Percentiles rank a stretch among this genome's conserved stretches.
Evolutionary conservation across 2,888 invertebrate species (phyloP).

Genomic region (Nesidiocoris tenuis): DNA sequence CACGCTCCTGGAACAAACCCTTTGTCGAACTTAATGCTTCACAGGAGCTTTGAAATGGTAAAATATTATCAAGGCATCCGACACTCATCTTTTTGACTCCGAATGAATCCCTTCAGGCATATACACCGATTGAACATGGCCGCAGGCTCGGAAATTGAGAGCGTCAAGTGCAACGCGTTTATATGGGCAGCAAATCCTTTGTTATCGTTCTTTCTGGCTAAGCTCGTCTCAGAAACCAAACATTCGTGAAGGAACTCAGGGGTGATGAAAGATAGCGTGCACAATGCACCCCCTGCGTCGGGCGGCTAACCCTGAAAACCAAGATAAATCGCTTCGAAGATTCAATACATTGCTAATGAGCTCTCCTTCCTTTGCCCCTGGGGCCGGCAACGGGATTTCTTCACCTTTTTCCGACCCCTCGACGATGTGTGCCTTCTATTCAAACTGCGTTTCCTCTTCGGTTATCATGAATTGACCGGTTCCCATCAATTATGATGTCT

Average conservation of each 20-base stretch:
- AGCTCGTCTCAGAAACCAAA: not conserved
- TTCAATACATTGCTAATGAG: constrained; percentile 35
- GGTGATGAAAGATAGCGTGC: constrained; percentile 29
- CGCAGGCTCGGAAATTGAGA: too few species aligned
- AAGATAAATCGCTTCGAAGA: constrained; percentile 28
- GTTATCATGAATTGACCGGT: constrained; percentile 1
- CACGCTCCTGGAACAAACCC: too few species aligned
- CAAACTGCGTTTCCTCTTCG: constrained; percentile 9
- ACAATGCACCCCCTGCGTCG: constrained; percentile 5
- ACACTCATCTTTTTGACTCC: too few species aligned
- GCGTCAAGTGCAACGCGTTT: too few species aligned
- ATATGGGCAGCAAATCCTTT: not conserved
- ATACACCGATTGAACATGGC: too few species aligned
- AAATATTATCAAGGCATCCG: too few species aligned
- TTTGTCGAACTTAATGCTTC: too few species aligned
- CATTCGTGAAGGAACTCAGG: not conserved
- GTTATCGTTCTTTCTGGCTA: not conserved
- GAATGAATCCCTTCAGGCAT: too few species aligned
- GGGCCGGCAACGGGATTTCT: not conserved
- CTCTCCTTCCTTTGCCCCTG: not conserved
- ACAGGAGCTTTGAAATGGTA: too few species aligned
- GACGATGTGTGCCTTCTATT: not conserved
- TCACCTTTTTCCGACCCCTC: not conserved
- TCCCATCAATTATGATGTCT: constrained; percentile 21
- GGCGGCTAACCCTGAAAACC: constrained; percentile 11